phyloP scores from a whole-genome alignment of 2,888 invertebrate genomes.

The Tupiocoris notatus region DNA sequence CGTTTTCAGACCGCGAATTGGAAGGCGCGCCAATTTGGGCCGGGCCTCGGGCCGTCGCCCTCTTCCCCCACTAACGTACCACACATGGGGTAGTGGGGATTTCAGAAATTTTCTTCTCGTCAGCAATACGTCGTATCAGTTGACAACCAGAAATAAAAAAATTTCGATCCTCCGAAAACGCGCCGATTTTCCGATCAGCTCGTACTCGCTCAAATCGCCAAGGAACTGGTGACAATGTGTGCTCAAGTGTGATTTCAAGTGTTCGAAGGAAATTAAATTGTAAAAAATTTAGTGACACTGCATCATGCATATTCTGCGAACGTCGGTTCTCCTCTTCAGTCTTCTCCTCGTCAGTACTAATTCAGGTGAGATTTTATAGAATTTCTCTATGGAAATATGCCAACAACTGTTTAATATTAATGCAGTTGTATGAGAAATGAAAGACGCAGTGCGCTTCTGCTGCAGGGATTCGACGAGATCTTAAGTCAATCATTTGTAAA shows the following conservation, averaged over 20 bases:
- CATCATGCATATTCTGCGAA: slow-evolving; percentile 16
- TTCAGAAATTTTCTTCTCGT: slow-evolving; percentile 1
- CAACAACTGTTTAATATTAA: too few relatives aligned
- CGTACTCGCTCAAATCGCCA: slow-evolving; percentile 6
- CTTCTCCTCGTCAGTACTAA: slow-evolving; percentile 20
- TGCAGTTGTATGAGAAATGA: too few relatives aligned
- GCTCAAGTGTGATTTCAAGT: slow-evolving; percentile 22
- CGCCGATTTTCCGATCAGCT: not conserved
- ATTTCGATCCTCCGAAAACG: not conserved
- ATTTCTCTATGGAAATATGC: too few relatives aligned
- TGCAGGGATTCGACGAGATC: too few relatives aligned
- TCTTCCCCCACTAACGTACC: not conserved
- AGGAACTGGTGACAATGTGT: slow-evolving; percentile 25
- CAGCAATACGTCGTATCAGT: not conserved
- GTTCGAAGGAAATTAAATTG: too few relatives aligned
- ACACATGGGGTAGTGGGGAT: slow-evolving; percentile 35
- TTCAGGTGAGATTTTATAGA: slow-evolving; percentile 8
- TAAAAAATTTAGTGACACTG: not conserved
- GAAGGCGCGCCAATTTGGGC: not conserved
- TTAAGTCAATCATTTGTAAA: too few relatives aligned
- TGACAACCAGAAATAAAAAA: too few relatives aligned
- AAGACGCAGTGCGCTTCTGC: too few relatives aligned
- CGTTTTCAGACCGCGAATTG: not conserved
- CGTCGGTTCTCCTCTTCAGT: slow-evolving; percentile 12
- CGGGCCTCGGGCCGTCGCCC: not conserved